A percentile compares a stretch with the other conserved stretches of the same genome.
Evolutionary conservation across 92 coral and sea anemone species (phyloP).

Genomic region (Montipora capitata): DNA sequence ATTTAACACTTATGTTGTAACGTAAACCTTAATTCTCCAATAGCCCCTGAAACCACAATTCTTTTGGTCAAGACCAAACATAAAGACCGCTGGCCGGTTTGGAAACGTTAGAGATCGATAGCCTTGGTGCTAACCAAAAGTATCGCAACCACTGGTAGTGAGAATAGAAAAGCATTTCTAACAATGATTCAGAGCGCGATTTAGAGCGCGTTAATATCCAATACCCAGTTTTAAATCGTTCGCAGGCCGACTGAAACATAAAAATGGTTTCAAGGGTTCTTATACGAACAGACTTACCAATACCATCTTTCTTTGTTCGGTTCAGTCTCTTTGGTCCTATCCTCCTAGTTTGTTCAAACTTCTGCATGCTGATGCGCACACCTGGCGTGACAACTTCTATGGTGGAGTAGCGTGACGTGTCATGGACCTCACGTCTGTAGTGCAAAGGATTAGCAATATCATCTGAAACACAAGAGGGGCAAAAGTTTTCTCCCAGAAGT

Average conservation of each 20-base stretch:
- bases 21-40: too few species aligned
- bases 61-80: too few species aligned
- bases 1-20: too few species aligned
- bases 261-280: not conserved
- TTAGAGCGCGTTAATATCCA: too few species aligned
- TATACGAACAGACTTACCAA: not conserved
- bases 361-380: constrained; percentile 92
- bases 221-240: too few species aligned
- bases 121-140: too few species aligned
- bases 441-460: constrained; percentile 81
- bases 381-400: constrained; percentile 95
- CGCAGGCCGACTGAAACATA: not conserved
- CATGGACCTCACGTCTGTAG: constrained; percentile 85
- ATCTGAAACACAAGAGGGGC: constrained; percentile 54
- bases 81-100: too few species aligned
- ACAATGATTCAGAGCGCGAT: too few species aligned
- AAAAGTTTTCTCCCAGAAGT: not conserved
- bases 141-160: too few species aligned
- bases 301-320: constrained; percentile 8
- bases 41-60: too few species aligned
- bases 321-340: constrained; percentile 19
- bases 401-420: constrained; percentile 83
- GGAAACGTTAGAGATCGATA: too few species aligned
- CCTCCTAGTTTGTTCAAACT: constrained; percentile 62
- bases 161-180: too few species aligned